Evolutionary conservation across 2,888 invertebrate genomes (phyloP).

Genomic region (Pterostichus madidus): DNA sequence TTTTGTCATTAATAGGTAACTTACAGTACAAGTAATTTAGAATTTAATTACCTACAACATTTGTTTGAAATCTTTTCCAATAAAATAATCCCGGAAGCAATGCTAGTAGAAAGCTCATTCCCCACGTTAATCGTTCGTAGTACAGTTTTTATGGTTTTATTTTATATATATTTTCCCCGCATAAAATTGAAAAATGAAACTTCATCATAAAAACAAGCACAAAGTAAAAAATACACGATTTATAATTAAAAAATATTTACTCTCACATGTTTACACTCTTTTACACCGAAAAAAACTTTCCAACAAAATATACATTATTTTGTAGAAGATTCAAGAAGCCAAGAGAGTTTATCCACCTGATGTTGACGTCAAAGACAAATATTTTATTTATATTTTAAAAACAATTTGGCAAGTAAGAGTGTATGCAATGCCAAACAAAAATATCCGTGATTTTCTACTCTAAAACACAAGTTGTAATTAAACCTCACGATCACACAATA

Average conservation of each 20-base stretch:
- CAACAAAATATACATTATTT: background rate
- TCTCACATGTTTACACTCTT: background rate
- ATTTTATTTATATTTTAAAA: too few species aligned
- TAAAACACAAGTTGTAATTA: conserved; percentile 20
- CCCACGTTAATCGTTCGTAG: background rate
- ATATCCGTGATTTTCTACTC: background rate
- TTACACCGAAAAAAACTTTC: background rate
- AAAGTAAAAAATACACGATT: conserved; percentile 2
- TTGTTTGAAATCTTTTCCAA: too few species aligned
- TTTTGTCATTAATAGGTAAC: too few species aligned
- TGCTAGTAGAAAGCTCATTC: too few species aligned
- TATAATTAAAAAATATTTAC: conserved; percentile 15
- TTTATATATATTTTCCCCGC: too few species aligned
- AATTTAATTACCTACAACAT: too few species aligned
- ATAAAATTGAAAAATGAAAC: background rate
- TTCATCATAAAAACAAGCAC: conserved; percentile 9
- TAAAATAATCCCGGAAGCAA: too few species aligned
- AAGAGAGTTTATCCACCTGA: background rate
- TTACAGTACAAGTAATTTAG: too few species aligned
- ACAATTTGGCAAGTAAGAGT: too few species aligned
- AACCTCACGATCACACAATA: conserved; percentile 45
- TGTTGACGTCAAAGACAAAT: too few species aligned
- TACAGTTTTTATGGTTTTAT: too few species aligned
- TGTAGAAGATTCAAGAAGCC: background rate
- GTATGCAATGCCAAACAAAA: too few species aligned